phyloP scores from a whole-genome alignment of 2,797 vertebrate species.

The Etheostoma perlongum region DNA sequence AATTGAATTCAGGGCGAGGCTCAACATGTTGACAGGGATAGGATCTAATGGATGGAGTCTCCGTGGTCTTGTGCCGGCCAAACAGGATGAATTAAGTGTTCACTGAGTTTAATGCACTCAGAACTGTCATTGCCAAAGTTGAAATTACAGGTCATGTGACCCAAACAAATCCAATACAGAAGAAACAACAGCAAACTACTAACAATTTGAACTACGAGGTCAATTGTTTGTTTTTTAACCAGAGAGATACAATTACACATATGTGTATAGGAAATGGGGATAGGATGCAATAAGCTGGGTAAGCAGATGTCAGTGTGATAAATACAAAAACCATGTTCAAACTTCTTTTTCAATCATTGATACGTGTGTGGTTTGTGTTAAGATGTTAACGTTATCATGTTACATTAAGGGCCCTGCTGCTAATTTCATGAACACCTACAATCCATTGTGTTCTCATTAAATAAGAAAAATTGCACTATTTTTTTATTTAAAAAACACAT shows the following conservation, averaged over 20 bases:
- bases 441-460: not conserved
- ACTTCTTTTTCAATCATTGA: not conserved
- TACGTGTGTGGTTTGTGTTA: not conserved
- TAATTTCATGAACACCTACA: not conserved
- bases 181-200: not conserved
- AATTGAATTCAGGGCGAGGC: not conserved
- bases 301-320: not conserved
- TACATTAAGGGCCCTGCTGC: not conserved
- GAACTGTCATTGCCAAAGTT: not conserved
- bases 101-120: not conserved
- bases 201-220: not conserved
- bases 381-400: not conserved
- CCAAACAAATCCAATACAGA: not conserved
- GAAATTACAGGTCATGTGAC: slow-evolving; percentile 1
- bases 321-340: not conserved
- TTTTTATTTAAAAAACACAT: not conserved
- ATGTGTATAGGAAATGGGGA: not conserved
- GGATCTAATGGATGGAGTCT: not conserved
- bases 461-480: not conserved
- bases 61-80: not conserved
- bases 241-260: not conserved
- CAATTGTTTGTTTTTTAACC: not conserved
- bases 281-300: not conserved
- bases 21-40: not conserved
- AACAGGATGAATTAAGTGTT: not conserved